A percentile compares a stretch with the other conserved stretches of the same genome.
Evolutionary conservation across 2,113 vertebrate species (phyloP).

Genomic region (Panthera uncia): DNA sequence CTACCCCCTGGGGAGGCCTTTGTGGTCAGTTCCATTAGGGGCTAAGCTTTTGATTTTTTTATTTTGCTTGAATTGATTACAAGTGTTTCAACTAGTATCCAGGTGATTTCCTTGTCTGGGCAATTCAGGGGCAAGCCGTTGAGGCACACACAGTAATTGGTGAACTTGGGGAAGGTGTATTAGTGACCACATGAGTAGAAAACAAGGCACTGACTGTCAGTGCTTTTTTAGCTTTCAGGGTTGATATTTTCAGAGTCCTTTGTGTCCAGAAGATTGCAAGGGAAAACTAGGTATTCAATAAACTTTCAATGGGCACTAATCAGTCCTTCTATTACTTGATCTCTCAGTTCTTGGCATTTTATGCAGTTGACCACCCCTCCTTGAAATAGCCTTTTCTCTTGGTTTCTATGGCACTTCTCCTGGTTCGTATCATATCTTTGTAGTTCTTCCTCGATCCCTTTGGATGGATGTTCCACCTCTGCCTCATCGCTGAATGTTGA

Average conservation of each 20-base stretch:
- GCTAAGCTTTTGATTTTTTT: conserved; percentile 73
- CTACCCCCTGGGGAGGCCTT: conserved; percentile 74
- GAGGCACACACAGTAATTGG: background rate
- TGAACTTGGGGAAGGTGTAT: background rate
- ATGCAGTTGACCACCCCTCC: background rate
- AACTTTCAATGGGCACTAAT: background rate
- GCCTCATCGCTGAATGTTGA: background rate
- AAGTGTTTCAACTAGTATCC: conserved; percentile 77
- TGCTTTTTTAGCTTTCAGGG: background rate
- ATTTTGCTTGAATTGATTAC: conserved; percentile 82
- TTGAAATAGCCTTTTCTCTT: background rate
- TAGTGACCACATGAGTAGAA: conserved; percentile 13
- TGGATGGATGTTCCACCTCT: background rate
- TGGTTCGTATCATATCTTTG: background rate
- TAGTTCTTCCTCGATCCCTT: background rate
- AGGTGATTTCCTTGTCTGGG: conserved; percentile 81
- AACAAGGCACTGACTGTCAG: background rate
- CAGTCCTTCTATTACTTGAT: background rate
- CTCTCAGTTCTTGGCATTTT: background rate
- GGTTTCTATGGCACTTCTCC: background rate
- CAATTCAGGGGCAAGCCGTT: conserved; percentile 60
- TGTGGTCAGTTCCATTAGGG: conserved; percentile 81
- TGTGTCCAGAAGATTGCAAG: background rate
- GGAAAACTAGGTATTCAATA: background rate
- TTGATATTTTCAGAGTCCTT: conserved; percentile 10